Evolutionary conservation across 2,888 invertebrate species (phyloP).

Genomic region (Anagyrus pseudococci): DNA sequence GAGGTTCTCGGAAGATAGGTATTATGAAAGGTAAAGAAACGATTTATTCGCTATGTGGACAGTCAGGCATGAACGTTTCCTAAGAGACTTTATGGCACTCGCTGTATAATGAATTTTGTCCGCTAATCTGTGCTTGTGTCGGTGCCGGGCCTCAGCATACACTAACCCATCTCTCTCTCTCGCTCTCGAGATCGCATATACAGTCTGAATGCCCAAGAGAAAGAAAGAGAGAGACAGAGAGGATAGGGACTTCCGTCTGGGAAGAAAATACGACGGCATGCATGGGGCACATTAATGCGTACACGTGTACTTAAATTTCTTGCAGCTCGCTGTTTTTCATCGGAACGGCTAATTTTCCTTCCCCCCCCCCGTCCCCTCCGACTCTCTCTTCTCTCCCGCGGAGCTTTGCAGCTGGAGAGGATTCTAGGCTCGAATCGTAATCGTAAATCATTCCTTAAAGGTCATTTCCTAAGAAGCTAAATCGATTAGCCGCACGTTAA

Average conservation of each 20-base stretch:
- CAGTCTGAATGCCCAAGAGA: too few species aligned
- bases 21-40: too few species aligned
- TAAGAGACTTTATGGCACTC: too few species aligned
- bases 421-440: background rate
- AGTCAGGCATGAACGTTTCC: too few species aligned
- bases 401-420: background rate
- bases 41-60: too few species aligned
- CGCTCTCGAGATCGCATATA: too few species aligned
- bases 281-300: background rate
- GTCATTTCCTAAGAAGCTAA: background rate
- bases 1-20: too few species aligned
- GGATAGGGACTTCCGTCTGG: constrained; percentile 9
- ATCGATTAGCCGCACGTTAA: constrained; percentile 2
- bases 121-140: too few species aligned
- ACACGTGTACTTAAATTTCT: constrained; percentile 5
- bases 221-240: background rate
- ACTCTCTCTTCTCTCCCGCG: background rate
- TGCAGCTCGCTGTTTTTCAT: background rate
- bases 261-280: constrained; percentile 17
- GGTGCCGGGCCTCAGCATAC: too few species aligned
- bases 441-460: background rate
- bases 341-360: background rate
- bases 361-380: background rate
- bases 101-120: too few species aligned
- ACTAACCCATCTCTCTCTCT: too few species aligned